A percentile compares a stretch with the other conserved stretches of the same genome.
These are phyloP conservation scores for Bos javanicus DNA, from an alignment of 2,113 vertebrate species.

Conservation along the genomic window DNA sequence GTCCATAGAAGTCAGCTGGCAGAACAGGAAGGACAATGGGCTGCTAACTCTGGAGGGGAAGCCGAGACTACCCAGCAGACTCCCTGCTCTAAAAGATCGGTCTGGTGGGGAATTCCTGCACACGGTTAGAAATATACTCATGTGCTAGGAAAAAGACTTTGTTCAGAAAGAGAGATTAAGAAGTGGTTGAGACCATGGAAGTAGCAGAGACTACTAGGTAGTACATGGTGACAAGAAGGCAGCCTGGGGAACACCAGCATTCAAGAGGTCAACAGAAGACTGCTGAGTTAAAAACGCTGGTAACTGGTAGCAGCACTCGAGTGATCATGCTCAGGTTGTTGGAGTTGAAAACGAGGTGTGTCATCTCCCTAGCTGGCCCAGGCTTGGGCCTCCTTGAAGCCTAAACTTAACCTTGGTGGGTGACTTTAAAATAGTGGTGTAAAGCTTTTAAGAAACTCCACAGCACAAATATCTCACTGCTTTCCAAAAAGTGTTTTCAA, in stretches of 20 bases:
- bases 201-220: neutral
- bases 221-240: neutral
- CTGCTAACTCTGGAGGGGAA: neutral
- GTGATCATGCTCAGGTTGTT: neutral
- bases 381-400: neutral
- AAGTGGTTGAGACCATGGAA: neutral
- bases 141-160: neutral
- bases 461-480: neutral
- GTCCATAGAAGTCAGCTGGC: neutral
- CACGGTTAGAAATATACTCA: neutral
- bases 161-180: neutral
- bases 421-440: neutral
- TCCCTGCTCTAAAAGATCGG: neutral
- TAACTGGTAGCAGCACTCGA: neutral
- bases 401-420: neutral
- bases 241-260: neutral
- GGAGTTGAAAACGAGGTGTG: neutral
- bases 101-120: neutral
- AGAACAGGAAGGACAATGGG: neutral
- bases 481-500: neutral
- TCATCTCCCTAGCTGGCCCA: neutral
- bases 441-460: neutral
- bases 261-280: neutral
- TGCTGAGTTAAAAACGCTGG: neutral
- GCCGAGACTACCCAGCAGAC: neutral